phyloP scores from a whole-genome alignment of 2,113 vertebrate species.

The Leucopsar rothschildi region DNA sequence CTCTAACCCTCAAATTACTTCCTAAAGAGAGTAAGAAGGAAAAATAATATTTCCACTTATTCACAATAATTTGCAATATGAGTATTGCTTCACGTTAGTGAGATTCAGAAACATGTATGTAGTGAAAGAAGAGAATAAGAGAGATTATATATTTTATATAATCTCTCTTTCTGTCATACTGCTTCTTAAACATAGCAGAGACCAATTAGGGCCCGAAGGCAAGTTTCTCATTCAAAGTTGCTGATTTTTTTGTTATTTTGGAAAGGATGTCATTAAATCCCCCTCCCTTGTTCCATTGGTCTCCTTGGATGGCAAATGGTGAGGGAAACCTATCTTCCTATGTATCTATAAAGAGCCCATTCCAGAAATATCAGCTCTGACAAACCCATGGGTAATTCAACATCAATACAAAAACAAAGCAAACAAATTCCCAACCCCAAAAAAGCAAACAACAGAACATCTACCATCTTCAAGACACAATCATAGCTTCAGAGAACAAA shows the following conservation, averaged over 20 bases:
- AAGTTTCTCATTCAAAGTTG: neutral
- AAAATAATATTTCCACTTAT: neutral
- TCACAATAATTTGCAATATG: neutral
- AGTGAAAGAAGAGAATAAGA: neutral
- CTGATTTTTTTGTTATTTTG: neutral
- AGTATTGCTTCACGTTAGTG: neutral
- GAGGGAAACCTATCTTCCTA: neutral
- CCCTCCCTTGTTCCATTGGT: neutral
- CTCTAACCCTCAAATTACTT: neutral
- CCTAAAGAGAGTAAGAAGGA: neutral
- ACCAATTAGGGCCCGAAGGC: neutral
- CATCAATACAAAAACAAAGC: neutral
- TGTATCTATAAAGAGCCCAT: neutral
- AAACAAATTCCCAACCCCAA: rapidly evolving
- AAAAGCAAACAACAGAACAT: neutral
- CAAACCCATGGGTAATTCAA: neutral
- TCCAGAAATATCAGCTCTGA: neutral
- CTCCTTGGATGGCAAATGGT: neutral
- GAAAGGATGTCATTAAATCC: neutral
- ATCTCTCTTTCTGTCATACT: neutral
- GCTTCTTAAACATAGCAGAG: neutral
- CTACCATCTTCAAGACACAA: neutral
- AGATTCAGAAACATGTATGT: neutral
- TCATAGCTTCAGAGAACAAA: neutral
- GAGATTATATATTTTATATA: neutral